Evolutionary conservation across 2,888 invertebrate species (phyloP).

Genomic region (Diadegma fenestrale): DNA sequence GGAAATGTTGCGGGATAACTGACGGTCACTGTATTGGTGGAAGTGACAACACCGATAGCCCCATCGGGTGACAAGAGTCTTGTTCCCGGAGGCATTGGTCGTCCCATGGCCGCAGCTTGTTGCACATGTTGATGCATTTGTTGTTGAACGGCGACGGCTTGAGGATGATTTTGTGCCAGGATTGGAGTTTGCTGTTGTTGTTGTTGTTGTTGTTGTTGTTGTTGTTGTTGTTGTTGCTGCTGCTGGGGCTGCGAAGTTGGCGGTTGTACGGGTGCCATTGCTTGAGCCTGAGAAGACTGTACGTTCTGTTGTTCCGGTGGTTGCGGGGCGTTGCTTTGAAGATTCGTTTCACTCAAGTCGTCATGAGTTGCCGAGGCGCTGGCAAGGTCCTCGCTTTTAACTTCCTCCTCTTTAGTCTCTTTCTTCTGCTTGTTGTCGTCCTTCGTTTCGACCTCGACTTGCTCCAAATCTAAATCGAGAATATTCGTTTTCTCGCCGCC

Average conservation of each 20-base stretch:
- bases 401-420: conserved; percentile 80
- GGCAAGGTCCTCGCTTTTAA: conserved; percentile 76
- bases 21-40: conserved; percentile 86
- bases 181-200: conserved; percentile 75
- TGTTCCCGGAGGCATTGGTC: conserved; percentile 87
- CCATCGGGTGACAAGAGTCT: conserved; percentile 87
- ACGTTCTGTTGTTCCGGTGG: conserved; percentile 76
- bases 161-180: conserved; percentile 83
- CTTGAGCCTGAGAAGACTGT: conserved; percentile 73
- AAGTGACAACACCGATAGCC: conserved; percentile 88
- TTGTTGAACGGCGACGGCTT: conserved; percentile 83
- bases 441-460: conserved; percentile 89
- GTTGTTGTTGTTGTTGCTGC: conserved; percentile 64
- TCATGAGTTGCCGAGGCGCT: conserved; percentile 71
- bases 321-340: conserved; percentile 72
- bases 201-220: conserved; percentile 60
- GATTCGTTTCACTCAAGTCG: conserved; percentile 74
- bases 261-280: conserved; percentile 73
- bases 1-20: conserved; percentile 83
- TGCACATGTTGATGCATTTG: conserved; percentile 88
- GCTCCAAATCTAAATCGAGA: conserved; percentile 93
- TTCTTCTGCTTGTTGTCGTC: conserved; percentile 87
- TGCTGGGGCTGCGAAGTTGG: conserved; percentile 74
- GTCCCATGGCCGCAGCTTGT: conserved; percentile 88
- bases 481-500: conserved; percentile 94